A percentile compares a stretch with the other conserved stretches of the same genome.
These are phyloP conservation scores for Ceyx margarethae DNA, from an alignment of 2,113 vertebrate species.

Conservation along the genomic window DNA sequence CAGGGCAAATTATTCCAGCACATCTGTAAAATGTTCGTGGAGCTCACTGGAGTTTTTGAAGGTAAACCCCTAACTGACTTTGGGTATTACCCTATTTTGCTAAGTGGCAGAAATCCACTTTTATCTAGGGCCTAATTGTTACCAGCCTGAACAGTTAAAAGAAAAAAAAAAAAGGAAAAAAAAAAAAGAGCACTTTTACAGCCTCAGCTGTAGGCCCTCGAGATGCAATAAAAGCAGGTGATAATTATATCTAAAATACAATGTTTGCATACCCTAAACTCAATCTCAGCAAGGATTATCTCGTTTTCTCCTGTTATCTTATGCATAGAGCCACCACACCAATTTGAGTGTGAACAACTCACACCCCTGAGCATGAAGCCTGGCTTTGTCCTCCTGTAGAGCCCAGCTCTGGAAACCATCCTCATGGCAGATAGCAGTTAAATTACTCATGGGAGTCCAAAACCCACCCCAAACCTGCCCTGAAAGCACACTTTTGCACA, in stretches of 20 bases:
- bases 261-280: background rate
- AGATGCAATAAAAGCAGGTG: background rate
- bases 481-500: no score
- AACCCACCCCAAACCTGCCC: background rate
- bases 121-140: background rate
- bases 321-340: accelerated
- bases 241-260: background rate
- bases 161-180: background rate
- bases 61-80: background rate
- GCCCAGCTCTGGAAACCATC: background rate
- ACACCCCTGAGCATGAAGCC: background rate
- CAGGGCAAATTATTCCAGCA: background rate
- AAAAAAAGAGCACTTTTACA: background rate
- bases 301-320: background rate
- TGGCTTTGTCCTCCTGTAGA: background rate
- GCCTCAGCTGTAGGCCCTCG: background rate
- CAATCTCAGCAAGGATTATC: background rate
- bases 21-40: background rate
- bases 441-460: background rate
- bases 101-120: background rate
- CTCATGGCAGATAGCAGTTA: background rate
- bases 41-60: background rate
- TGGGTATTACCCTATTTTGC: background rate
- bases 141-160: background rate
- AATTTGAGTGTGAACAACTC: background rate